These are phyloP conservation scores for Clarias pachynema DNA, from an alignment of 2,797 vertebrate genomes.

Conservation along the genomic window DNA sequence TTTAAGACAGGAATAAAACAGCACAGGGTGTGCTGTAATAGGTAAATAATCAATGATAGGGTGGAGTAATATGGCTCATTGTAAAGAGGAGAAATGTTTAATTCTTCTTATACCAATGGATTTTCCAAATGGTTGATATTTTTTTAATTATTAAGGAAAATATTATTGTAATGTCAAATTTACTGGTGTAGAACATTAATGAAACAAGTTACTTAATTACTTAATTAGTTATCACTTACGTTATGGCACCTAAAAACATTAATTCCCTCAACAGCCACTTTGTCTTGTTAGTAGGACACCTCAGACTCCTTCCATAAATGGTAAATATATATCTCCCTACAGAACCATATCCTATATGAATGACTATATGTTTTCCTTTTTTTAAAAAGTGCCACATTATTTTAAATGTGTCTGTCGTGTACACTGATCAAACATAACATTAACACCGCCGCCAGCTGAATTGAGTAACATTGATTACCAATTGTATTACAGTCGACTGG, in stretches of 20 bases:
- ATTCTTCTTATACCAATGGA: neutral
- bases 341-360: neutral
- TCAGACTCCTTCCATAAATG: neutral
- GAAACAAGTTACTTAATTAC: neutral
- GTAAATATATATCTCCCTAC: neutral
- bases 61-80: neutral
- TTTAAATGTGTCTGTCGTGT: neutral
- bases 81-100: neutral
- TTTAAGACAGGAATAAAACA: neutral
- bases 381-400: neutral
- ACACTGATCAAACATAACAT: too few relatives aligned
- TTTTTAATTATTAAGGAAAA: neutral
- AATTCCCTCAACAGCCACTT: neutral
- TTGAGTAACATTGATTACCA: too few relatives aligned
- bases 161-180: neutral
- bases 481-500: too few relatives aligned
- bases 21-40: neutral
- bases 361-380: neutral
- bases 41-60: neutral
- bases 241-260: neutral
- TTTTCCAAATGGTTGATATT: neutral
- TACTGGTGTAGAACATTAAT: neutral
- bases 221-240: neutral
- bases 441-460: too few relatives aligned
- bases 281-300: neutral